phyloP scores from a whole-genome alignment of 2,797 vertebrate genomes.

The Myotis pilosus region DNA sequence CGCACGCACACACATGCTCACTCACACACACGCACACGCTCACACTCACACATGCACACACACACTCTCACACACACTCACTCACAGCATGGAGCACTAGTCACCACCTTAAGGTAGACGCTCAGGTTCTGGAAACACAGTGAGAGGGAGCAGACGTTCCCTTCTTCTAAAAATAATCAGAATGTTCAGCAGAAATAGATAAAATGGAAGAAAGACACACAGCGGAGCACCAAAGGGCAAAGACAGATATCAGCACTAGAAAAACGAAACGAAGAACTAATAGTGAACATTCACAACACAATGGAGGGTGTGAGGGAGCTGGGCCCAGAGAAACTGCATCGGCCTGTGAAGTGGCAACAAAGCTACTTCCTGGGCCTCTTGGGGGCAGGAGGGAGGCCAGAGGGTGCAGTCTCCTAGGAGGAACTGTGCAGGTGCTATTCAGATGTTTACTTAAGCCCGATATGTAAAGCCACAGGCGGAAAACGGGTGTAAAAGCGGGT shows the following conservation, averaged over 20 bases:
- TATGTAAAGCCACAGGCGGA: neutral
- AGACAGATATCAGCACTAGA: neutral
- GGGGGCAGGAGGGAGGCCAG: neutral
- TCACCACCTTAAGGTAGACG: no score
- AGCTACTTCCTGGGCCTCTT: neutral
- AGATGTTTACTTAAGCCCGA: neutral
- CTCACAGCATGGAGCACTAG: no score
- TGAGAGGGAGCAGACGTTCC: neutral
- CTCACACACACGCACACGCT: neutral
- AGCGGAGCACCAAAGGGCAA: neutral
- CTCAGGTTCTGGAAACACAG: neutral
- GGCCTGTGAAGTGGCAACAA: neutral
- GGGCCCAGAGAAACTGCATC: neutral
- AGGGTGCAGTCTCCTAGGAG: neutral
- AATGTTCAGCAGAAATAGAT: neutral
- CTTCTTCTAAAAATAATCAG: slow-evolving; percentile 25
- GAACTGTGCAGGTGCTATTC: neutral
- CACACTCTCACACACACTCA: no score
- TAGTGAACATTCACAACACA: neutral
- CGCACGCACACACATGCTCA: no score
- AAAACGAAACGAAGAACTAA: neutral
- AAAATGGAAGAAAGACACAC: neutral
- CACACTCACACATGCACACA: no score
- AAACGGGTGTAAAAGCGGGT: neutral
- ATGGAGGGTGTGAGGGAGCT: neutral